A percentile compares a stretch with the other conserved stretches of the same genome.
Evolutionary conservation across 1,140 invertebrate genomes (phyloP).

Genomic region (Euglossa dilemma): DNA sequence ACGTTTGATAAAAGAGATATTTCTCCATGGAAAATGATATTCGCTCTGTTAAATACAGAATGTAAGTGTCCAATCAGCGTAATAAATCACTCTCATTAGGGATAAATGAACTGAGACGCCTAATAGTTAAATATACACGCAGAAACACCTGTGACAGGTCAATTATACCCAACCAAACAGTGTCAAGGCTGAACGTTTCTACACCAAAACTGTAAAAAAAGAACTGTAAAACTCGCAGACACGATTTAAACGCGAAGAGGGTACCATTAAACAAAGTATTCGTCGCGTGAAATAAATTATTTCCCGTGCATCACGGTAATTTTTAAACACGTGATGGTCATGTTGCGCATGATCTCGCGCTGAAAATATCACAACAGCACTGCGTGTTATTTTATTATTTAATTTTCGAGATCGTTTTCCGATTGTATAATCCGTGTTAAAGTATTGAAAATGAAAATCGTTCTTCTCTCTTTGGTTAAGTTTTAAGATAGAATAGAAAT

Average conservation of each 20-base stretch:
- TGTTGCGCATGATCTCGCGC: neutral
- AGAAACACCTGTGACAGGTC: conserved; percentile 41
- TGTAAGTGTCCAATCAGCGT: neutral
- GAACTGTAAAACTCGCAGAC: neutral
- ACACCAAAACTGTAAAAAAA: no score
- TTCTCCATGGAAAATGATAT: neutral
- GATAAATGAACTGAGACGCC: conserved; percentile 2
- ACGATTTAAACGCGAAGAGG: neutral
- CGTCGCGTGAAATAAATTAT: neutral
- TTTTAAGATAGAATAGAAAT: no score
- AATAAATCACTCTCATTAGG: neutral
- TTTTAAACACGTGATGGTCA: neutral
- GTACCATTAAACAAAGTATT: neutral
- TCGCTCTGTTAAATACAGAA: neutral
- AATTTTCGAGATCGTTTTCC: no score
- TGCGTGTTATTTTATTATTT: no score
- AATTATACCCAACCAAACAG: conserved; percentile 8
- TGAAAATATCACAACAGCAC: no score
- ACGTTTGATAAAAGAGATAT: neutral
- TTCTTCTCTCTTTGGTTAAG: no score
- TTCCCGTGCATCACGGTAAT: neutral
- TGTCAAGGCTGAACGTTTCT: neutral
- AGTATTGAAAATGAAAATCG: no score
- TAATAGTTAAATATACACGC: conserved; percentile 5
- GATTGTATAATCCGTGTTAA: no score